phyloP scores from a whole-genome alignment of 2,113 vertebrate genomes.

The Spea bombifrons region DNA sequence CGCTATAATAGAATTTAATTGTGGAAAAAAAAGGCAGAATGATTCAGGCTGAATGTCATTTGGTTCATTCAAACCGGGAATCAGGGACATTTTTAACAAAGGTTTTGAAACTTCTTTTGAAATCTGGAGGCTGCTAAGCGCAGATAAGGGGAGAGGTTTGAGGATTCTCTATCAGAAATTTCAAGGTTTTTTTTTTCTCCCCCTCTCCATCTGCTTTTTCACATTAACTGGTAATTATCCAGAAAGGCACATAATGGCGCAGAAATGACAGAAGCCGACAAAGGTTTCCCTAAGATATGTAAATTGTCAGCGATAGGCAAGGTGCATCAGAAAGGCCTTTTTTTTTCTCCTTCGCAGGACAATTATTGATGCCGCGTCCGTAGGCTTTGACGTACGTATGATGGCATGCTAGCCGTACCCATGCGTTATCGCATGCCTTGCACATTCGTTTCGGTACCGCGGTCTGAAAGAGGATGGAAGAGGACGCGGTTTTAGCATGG shows the following conservation, averaged over 20 bases:
- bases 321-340: conserved; percentile 67
- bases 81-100: conserved; percentile 77
- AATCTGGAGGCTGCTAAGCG: conserved; percentile 70
- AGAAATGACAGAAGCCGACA: conserved; percentile 75
- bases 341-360: conserved; percentile 60
- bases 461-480: conserved; percentile 48
- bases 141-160: conserved; percentile 76
- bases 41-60: conserved; percentile 77
- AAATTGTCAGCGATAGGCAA: conserved; percentile 76
- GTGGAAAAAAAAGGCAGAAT: conserved; percentile 67
- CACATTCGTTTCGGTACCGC: conserved; percentile 58
- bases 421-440: conserved; percentile 60
- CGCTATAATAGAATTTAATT: conserved; percentile 74
- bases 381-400: conserved; percentile 67
- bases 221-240: conserved; percentile 79
- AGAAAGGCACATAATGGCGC: conserved; percentile 74
- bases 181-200: conserved; percentile 64
- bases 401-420: conserved; percentile 51
- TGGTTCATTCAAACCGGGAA: conserved; percentile 74
- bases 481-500: conserved; percentile 44
- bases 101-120: conserved; percentile 79
- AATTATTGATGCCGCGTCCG: conserved; percentile 72
- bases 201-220: conserved; percentile 69
- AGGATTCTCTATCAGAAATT: conserved; percentile 78
- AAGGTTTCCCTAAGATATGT: conserved; percentile 77